Conservation (phyloP, 2,888 invertebrate genomes). For the Aphrophora alni region DNA sequence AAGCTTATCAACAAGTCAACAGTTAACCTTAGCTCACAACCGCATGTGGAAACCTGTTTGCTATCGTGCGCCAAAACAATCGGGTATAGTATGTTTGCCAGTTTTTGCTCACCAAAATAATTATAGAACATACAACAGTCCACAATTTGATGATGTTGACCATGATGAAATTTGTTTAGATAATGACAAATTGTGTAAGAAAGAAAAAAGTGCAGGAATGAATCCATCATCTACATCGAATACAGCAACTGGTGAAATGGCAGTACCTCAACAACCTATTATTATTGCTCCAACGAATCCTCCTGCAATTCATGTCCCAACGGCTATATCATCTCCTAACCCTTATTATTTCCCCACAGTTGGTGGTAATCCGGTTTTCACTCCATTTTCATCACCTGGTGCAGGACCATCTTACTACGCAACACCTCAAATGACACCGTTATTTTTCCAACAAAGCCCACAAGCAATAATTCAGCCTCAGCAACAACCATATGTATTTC, state of each 20-base stretch:
- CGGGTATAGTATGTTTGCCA: conserved; percentile 1
- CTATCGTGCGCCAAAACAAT: conserved; percentile 39
- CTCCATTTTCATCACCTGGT: conserved; percentile 12
- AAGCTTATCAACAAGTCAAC: conserved; percentile 53
- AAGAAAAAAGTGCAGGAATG: background rate
- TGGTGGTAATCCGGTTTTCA: conserved; percentile 39
- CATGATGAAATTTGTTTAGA: background rate
- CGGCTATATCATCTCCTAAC: conserved; percentile 46
- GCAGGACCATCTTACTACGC: background rate
- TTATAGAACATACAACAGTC: background rate
- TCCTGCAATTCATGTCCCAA: conserved; percentile 43
- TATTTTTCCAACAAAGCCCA: background rate
- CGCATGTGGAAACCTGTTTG: conserved; percentile 53
- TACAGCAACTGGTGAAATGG: background rate
- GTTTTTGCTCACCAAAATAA: background rate
- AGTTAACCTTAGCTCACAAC: conserved; percentile 52
- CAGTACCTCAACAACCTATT: background rate
- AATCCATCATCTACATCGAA: conserved; percentile 3
- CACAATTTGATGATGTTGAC: background rate
- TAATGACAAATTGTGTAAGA: background rate
- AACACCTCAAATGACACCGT: background rate
- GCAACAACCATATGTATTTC: background rate
- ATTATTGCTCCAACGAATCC: conserved; percentile 21
- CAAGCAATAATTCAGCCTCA: background rate
- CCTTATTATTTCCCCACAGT: conserved; percentile 45